A percentile compares a stretch with the other conserved stretches of the same genome.
These are phyloP conservation scores for Virgularia gustaviana DNA, from an alignment of 92 coral and sea anemone genomes.

Conservation along the genomic window DNA sequence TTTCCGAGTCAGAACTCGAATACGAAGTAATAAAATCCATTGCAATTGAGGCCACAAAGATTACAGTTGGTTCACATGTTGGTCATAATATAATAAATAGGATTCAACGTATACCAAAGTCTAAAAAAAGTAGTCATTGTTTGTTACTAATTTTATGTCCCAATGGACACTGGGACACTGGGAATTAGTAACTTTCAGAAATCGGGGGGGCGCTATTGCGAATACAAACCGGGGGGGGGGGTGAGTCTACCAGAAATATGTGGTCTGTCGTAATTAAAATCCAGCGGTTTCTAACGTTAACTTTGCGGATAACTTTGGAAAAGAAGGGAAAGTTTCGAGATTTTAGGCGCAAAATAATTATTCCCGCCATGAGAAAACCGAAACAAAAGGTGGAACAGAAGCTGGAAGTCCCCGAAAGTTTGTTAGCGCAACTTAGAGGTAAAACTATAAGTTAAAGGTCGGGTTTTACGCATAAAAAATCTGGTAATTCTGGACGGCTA, in stretches of 20 bases:
- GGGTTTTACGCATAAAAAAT: background rate
- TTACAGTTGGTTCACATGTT: too few species aligned
- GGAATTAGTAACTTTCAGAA: too few species aligned
- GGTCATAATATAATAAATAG: too few species aligned
- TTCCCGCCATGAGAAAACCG: slow-evolving; percentile 50
- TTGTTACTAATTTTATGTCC: too few species aligned
- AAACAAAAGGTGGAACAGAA: slow-evolving; percentile 48
- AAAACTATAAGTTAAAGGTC: slow-evolving; percentile 3
- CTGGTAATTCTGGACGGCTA: background rate
- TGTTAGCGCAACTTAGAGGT: slow-evolving; percentile 42
- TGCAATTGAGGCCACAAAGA: too few species aligned
- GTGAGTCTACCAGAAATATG: background rate
- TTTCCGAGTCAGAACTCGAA: slow-evolving; percentile 5
- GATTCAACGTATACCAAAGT: too few species aligned
- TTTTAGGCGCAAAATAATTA: too few species aligned
- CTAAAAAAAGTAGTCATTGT: too few species aligned
- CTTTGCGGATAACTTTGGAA: background rate
- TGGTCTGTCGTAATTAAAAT: background rate
- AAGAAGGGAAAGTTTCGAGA: too few species aligned
- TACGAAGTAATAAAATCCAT: slow-evolving; percentile 5
- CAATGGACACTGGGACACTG: too few species aligned
- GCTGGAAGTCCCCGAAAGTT: slow-evolving; percentile 23
- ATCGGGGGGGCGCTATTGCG: too few species aligned
- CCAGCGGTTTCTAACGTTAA: background rate
- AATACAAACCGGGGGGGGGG: background rate